Evolutionary conservation across 2,797 vertebrate genomes (phyloP).

Genomic region (Erethizon dorsatum): DNA sequence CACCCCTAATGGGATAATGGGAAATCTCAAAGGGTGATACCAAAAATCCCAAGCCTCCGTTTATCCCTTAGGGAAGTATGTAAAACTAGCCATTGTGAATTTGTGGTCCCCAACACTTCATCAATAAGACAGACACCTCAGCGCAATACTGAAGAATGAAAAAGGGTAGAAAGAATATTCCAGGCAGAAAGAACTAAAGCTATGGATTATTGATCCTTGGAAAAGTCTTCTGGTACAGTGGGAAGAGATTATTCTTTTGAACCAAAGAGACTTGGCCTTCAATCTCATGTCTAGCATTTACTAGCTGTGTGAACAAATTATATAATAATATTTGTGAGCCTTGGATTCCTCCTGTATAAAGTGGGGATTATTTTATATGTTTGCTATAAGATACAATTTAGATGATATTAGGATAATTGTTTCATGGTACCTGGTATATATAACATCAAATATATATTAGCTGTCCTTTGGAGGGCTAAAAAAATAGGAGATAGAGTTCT

Average conservation of each 20-base stretch:
- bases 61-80: neutral
- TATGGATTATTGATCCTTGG: neutral
- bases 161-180: neutral
- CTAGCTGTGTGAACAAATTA: neutral
- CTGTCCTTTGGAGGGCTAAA: conserved; percentile 34
- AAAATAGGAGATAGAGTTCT: neutral
- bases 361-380: neutral
- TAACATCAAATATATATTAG: neutral
- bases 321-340: neutral
- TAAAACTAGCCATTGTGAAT: neutral
- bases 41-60: neutral
- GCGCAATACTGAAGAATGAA: neutral
- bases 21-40: neutral
- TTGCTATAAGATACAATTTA: conserved; percentile 47
- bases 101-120: neutral
- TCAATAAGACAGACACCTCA: conserved; percentile 19
- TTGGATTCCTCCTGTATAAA: neutral
- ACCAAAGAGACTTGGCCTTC: conserved; percentile 22
- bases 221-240: conserved; percentile 11
- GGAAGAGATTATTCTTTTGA: conserved; percentile 52
- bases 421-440: neutral
- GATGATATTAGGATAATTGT: conserved; percentile 27
- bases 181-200: neutral
- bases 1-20: neutral
- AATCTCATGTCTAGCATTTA: neutral